Conservation (phyloP, 2,113 vertebrate species). For the Mesoclemmys tuberculata region DNA sequence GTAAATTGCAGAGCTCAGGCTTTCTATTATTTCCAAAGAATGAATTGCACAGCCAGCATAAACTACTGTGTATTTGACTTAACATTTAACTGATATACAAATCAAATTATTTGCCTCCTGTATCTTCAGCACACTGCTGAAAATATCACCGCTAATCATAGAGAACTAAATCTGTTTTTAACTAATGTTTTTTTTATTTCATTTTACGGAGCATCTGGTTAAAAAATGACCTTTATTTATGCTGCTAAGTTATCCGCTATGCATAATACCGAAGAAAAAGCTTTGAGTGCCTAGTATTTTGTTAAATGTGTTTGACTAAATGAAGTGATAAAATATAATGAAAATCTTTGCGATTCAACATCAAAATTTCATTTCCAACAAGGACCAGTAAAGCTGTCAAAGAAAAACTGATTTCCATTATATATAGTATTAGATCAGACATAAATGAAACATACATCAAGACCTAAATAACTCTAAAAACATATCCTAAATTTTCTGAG, state of each 20-base stretch:
- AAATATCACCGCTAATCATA: conserved; percentile 30
- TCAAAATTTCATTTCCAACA: conserved; percentile 64
- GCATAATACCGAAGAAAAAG: not conserved
- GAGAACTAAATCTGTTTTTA: not conserved
- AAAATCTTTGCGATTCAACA: conserved; percentile 47
- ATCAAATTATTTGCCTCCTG: conserved; percentile 20
- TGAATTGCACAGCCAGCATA: not conserved
- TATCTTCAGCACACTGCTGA: not conserved
- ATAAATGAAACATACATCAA: conserved; percentile 70
- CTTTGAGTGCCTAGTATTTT: conserved; percentile 40
- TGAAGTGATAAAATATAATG: conserved; percentile 23
- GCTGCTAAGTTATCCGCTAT: not conserved
- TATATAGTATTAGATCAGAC: conserved; percentile 62
- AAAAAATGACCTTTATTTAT: conserved; percentile 8
- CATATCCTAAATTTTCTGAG: conserved; percentile 58
- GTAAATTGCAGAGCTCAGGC: not conserved
- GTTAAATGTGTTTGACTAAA: conserved; percentile 49
- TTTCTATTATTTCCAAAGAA: not conserved
- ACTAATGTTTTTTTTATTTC: not conserved
- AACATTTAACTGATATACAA: conserved; percentile 34
- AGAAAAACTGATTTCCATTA: conserved; percentile 37
- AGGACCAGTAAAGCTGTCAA: conserved; percentile 66
- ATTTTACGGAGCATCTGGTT: conserved; percentile 14
- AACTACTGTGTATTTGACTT: conserved; percentile 29
- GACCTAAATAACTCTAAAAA: conserved; percentile 70